phyloP scores from a whole-genome alignment of 92 coral and sea anemone species.

The Parazoanthus swiftii region DNA sequence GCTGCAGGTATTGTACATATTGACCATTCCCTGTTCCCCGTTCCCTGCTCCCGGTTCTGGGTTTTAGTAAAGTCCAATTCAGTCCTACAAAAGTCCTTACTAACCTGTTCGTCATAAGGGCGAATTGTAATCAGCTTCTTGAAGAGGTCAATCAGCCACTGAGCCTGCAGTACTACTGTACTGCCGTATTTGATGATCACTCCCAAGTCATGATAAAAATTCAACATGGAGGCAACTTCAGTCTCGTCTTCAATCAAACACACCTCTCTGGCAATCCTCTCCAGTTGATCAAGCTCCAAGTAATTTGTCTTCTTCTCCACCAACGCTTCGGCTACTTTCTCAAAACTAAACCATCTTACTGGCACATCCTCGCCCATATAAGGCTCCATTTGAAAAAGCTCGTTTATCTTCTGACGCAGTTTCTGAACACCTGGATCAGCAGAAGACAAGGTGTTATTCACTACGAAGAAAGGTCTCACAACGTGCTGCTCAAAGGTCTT shows the following conservation, averaged over 20 bases:
- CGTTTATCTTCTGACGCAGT: constrained; percentile 63
- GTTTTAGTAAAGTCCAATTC: too few species aligned
- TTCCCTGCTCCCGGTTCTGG: too few species aligned
- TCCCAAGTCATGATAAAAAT: constrained; percentile 52
- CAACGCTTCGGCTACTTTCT: constrained; percentile 65
- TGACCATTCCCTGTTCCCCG: background rate
- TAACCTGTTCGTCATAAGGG: constrained; percentile 37
- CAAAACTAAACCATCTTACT: constrained; percentile 81
- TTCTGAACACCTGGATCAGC: constrained; percentile 62
- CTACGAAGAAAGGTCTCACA: constrained; percentile 65
- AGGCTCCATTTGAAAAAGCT: constrained; percentile 69
- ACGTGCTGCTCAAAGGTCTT: constrained; percentile 79
- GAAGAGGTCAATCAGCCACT: constrained; percentile 53
- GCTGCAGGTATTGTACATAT: too few species aligned
- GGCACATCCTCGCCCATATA: constrained; percentile 89
- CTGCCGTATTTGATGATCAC: constrained; percentile 40
- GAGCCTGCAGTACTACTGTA: constrained; percentile 48
- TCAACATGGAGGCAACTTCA: constrained; percentile 38
- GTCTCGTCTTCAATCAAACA: constrained; percentile 45
- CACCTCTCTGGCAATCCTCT: constrained; percentile 49
- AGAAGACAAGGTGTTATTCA: constrained; percentile 70
- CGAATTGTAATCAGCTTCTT: constrained; percentile 50
- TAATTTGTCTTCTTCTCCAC: constrained; percentile 61
- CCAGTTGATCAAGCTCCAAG: constrained; percentile 62
- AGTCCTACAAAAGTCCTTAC: background rate